Base-by-base conservation (phyloP, 2,888 invertebrate genomes). In the Agriopis marginaria region DNA sequence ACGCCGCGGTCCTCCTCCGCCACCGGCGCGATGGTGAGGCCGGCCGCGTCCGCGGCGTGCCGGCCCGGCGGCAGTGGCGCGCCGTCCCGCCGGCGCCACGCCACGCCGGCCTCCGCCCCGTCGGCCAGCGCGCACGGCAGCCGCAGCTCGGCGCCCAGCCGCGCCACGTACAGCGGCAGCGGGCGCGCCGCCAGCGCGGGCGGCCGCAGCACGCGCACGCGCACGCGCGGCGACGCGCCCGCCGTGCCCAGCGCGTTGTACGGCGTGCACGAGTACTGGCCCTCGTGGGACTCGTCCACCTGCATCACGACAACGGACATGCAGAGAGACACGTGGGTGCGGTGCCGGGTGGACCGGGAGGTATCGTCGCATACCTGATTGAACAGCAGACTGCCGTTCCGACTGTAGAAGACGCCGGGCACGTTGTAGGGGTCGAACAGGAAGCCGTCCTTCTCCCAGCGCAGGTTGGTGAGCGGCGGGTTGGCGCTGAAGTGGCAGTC, bases 361-460 rank as follows among this genome's bases (percentile, higher is more conserved):
- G 32, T 39, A n/a, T 12, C 14, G 32, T 1, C 66, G 17, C 17
- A 50, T 49, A 93, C 94, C 94, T 97, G 96, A 80, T 96, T 97
- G 84, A 97, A 97, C 77, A 95, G 97, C 51, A 98, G 93, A 78
- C 98, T 98, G 63, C 98, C 98, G 87, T 98, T 98, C 80, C 96
- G 94, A 82, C 97, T 96, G 85, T 97, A 97, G 86, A 97, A 97
- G 0, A 98, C 98, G 17, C 98, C 98, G 75, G 96, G 97, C 55
- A 98, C 97, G 88, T 98, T 97, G 92, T 97, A 97, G 0, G 98
- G 98, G 86, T 98, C 98, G 88, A 97, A 98, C 0, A 98, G 95
- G 79, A 98, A 97, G 17, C 98, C 98, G 86, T 99, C 98, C 88
- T 98, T 98, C 87, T 98, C 98, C 99, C 99, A 99, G 75, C 97